These are phyloP conservation scores for Ostrea denselamellosa DNA, from an alignment of 1,140 invertebrate species.

Conservation along the genomic window DNA sequence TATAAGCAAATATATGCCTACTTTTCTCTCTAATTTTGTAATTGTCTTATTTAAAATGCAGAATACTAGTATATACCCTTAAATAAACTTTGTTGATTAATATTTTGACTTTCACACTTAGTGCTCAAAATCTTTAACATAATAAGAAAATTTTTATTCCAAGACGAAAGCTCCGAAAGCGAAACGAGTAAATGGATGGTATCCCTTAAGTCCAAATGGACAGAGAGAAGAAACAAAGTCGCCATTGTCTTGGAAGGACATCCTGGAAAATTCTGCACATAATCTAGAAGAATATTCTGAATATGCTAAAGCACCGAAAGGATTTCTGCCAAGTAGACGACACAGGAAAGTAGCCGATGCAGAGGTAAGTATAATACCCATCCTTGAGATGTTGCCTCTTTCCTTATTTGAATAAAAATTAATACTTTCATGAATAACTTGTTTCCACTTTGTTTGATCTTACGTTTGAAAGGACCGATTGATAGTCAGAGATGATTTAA, in stretches of 20 bases:
- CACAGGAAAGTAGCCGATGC: slow-evolving; percentile 12
- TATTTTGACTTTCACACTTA: no score
- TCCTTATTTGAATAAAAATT: no score
- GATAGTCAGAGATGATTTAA: no score
- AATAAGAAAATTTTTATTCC: background rate
- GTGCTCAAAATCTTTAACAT: background rate
- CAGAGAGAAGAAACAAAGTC: slow-evolving; percentile 27
- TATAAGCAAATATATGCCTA: no score
- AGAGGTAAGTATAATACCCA: background rate
- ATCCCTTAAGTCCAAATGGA: background rate
- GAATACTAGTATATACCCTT: no score
- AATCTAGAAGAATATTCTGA: slow-evolving; percentile 4
- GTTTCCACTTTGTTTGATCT: no score
- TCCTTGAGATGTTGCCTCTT: no score
- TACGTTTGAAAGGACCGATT: no score
- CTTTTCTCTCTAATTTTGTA: no score
- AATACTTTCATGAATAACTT: no score
- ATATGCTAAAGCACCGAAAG: slow-evolving; percentile 7
- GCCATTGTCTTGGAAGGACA: slow-evolving; percentile 34
- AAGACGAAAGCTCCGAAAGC: slow-evolving; percentile 5
- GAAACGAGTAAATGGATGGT: slow-evolving; percentile 23
- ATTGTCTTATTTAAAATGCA: no score
- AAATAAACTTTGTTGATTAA: no score
- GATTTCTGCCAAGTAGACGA: slow-evolving; percentile 14
- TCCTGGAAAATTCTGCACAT: background rate